Percentiles rank a stretch among this genome's conserved stretches.
Conservation (phyloP, 2,113 vertebrate species). For the Tragelaphus scriptus region DNA sequence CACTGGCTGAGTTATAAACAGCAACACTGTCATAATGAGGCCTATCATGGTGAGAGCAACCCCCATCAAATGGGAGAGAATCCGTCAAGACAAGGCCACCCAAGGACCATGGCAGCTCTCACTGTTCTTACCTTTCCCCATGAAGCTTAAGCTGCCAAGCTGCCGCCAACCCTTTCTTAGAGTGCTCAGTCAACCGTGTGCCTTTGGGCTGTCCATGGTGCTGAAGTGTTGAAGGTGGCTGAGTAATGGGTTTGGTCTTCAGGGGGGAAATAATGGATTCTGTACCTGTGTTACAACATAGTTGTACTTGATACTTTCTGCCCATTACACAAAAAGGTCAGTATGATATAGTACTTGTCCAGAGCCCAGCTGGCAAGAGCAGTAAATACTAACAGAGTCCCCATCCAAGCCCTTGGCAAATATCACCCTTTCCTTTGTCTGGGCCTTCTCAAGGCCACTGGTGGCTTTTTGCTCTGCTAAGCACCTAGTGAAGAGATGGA, state of each 20-base stretch:
- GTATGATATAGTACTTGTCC: constrained; percentile 65
- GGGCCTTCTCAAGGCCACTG: neutral
- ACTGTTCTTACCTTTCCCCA: neutral
- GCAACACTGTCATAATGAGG: neutral
- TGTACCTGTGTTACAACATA: constrained; percentile 70
- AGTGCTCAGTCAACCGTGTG: neutral
- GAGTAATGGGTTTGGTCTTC: constrained; percentile 70
- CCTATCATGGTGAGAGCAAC: neutral
- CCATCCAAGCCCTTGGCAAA: constrained; percentile 52
- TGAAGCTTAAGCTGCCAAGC: neutral
- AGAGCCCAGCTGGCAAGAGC: constrained; percentile 59
- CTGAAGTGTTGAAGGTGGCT: constrained; percentile 65
- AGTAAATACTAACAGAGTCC: constrained; percentile 67
- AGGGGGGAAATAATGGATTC: constrained; percentile 76
- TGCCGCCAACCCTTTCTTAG: neutral
- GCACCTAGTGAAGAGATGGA: neutral
- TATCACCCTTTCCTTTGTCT: neutral
- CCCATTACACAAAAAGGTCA: constrained; percentile 78
- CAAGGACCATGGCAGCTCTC: neutral
- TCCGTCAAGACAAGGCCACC: neutral
- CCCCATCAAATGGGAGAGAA: neutral
- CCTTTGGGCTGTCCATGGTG: neutral
- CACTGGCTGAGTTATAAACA: neutral
- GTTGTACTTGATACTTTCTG: constrained; percentile 67
- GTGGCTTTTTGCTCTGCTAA: constrained; percentile 17